These are phyloP conservation scores for Monoplex corrugatus DNA, from an alignment of 2,888 invertebrate species.

Conservation along the genomic window DNA sequence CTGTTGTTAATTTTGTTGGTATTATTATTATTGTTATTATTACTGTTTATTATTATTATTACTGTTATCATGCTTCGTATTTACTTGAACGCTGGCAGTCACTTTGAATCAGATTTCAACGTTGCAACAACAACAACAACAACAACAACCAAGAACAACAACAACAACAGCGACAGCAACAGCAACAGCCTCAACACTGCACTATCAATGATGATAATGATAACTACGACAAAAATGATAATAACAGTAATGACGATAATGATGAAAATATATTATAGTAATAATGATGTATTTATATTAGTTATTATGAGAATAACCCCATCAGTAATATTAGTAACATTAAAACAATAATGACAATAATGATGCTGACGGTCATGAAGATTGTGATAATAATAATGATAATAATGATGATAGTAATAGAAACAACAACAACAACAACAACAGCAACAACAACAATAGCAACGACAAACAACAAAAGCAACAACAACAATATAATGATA, in stretches of 20 bases:
- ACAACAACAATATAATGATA: background rate
- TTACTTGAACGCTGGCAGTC: background rate
- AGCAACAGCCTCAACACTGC: too few relatives aligned
- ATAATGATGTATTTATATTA: too few relatives aligned
- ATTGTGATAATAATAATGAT: background rate
- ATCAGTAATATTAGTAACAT: too few relatives aligned
- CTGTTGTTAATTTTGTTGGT: background rate
- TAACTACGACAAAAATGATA: background rate
- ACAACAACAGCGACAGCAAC: too few relatives aligned
- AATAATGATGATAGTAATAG: background rate
- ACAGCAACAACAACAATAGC: background rate
- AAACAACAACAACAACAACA: background rate
- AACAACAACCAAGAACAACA: too few relatives aligned
- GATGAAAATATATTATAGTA: background rate
- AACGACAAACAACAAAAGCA: background rate
- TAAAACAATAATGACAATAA: too few relatives aligned
- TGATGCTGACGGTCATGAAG: background rate
- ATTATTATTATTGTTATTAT: background rate
- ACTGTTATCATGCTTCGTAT: background rate
- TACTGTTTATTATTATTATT: background rate
- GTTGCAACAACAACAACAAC: too few relatives aligned
- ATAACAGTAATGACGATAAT: background rate
- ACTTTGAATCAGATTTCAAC: background rate
- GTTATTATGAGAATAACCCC: too few relatives aligned
- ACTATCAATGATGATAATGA: background rate